Conservation (phyloP, 2,888 invertebrate genomes). For the Darwinula stevensoni region DNA sequence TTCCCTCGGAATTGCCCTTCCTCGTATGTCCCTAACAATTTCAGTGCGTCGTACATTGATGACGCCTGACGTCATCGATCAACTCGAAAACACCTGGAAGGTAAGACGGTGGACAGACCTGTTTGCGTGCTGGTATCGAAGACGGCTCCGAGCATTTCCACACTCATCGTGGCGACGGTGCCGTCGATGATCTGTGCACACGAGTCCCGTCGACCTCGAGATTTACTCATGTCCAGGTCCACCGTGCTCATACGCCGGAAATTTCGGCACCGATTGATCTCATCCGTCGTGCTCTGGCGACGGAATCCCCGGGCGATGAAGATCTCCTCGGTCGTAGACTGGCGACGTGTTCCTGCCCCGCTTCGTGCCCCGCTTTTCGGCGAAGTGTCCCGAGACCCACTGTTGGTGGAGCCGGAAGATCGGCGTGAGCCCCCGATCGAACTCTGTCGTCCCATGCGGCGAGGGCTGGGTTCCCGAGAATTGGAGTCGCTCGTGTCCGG, state of each 20-base stretch:
- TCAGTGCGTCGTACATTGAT: too few relatives aligned
- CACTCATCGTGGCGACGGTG: slow-evolving; percentile 69
- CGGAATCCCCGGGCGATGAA: slow-evolving; percentile 61
- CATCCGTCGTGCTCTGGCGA: slow-evolving; percentile 65
- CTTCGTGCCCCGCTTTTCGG: slow-evolving; percentile 26
- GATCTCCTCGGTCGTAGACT: slow-evolving; percentile 73
- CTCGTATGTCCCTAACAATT: too few relatives aligned
- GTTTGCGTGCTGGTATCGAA: slow-evolving; percentile 78
- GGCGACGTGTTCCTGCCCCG: slow-evolving; percentile 48
- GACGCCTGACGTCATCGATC: too few relatives aligned
- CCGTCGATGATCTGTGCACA: slow-evolving; percentile 71
- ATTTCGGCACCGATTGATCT: slow-evolving; percentile 69
- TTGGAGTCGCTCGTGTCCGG: too few relatives aligned
- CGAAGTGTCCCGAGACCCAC: too few relatives aligned
- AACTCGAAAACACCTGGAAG: too few relatives aligned
- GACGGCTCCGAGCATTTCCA: slow-evolving; percentile 68
- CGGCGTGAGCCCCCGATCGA: too few relatives aligned
- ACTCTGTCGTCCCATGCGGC: too few relatives aligned
- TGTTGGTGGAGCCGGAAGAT: slow-evolving; percentile 7
- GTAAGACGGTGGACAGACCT: slow-evolving; percentile 34
- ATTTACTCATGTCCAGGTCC: slow-evolving; percentile 34
- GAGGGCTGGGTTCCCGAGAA: too few relatives aligned
- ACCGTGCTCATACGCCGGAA: slow-evolving; percentile 69
- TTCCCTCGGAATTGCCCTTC: too few relatives aligned
- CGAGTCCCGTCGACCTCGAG: slow-evolving; percentile 44